A percentile compares a stretch with the other conserved stretches of the same genome.
phyloP scores from a whole-genome alignment of 2,113 vertebrate genomes.

The Oryzias javanicus region DNA sequence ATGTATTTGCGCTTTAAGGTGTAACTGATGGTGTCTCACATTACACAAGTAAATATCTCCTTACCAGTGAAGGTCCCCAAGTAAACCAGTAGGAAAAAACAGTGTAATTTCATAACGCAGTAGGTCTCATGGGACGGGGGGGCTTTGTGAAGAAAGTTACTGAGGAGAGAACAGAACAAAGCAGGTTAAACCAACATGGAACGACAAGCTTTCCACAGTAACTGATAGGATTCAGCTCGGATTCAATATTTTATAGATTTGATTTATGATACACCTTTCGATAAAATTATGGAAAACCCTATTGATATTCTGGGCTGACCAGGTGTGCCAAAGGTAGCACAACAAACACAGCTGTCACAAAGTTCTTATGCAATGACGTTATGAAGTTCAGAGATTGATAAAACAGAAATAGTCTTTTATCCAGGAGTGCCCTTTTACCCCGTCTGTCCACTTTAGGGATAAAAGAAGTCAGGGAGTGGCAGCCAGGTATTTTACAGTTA shows the following conservation, averaged over 20 bases:
- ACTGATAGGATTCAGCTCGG: not conserved
- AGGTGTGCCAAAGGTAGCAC: too few relatives aligned
- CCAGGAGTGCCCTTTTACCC: not conserved
- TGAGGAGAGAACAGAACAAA: constrained; percentile 40
- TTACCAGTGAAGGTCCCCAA: constrained; percentile 44
- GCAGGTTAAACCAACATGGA: not conserved
- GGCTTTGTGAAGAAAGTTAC: constrained; percentile 32
- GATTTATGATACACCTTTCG: too few relatives aligned
- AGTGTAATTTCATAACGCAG: constrained; percentile 49
- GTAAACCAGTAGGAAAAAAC: constrained; percentile 59
- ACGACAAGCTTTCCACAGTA: not conserved
- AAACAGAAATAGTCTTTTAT: not conserved
- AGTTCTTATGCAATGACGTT: too few relatives aligned
- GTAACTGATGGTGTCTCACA: not conserved
- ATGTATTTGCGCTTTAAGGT: too few relatives aligned
- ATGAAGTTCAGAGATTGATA: not conserved
- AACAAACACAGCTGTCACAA: too few relatives aligned
- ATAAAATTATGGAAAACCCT: too few relatives aligned
- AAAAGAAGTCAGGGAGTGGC: constrained; percentile 53
- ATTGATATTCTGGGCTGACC: too few relatives aligned
- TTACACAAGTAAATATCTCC: constrained; percentile 8
- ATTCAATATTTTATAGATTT: not conserved
- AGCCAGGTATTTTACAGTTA: not conserved
- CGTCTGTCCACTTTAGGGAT: not conserved
- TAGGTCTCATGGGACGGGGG: constrained; percentile 41